These are phyloP conservation scores for Avahi laniger DNA, from an alignment of 2,797 vertebrate genomes.

Conservation along the genomic window DNA sequence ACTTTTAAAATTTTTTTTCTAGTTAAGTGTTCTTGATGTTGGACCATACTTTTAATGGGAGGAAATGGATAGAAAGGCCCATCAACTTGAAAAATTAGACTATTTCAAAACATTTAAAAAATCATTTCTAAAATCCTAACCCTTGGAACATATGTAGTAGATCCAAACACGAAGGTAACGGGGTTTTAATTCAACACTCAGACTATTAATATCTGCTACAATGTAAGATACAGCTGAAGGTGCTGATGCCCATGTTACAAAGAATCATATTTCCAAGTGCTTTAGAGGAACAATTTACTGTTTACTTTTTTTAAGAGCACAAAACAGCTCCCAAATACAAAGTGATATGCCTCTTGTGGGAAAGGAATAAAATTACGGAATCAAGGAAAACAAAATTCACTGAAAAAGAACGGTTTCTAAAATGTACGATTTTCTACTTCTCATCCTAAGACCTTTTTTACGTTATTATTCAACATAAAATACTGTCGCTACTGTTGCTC, in stretches of 20 bases:
- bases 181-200: neutral
- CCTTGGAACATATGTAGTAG: neutral
- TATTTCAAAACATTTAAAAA: neutral
- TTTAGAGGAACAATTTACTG: neutral
- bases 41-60: neutral
- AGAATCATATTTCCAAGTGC: neutral
- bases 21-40: neutral
- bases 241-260: neutral
- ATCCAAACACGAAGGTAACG: neutral
- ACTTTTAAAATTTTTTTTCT: neutral
- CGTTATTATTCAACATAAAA: slow-evolving; percentile 80
- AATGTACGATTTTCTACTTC: slow-evolving; percentile 61
- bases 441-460: slow-evolving; percentile 66
- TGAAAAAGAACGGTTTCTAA: slow-evolving; percentile 80
- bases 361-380: slow-evolving; percentile 52
- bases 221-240: neutral
- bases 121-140: neutral
- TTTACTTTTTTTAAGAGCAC: neutral
- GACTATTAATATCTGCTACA: neutral
- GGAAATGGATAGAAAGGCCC: neutral
- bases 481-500: slow-evolving; percentile 76
- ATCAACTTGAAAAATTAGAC: neutral
- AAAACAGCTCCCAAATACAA: neutral
- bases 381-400: slow-evolving; percentile 75
- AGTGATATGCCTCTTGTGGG: slow-evolving; percentile 32